These are phyloP conservation scores for Thamnophis elegans DNA, from an alignment of 2,797 vertebrate genomes.

Conservation along the genomic window DNA sequence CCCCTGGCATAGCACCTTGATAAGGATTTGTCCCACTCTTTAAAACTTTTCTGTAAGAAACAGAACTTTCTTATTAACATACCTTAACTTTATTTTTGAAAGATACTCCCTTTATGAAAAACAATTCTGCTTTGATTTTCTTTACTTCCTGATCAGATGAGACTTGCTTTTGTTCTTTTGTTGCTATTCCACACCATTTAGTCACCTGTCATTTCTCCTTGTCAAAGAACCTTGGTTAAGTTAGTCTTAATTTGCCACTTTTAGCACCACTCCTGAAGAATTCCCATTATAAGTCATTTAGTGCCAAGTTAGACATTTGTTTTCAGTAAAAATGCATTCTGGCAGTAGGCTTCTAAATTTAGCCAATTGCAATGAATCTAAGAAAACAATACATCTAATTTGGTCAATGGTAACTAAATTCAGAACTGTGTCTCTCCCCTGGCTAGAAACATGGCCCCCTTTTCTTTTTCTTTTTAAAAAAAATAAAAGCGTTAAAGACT, in stretches of 20 bases:
- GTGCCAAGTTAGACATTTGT: not conserved
- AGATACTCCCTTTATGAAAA: not conserved
- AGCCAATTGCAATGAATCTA: not conserved
- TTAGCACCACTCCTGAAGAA: not conserved
- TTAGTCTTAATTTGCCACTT: not conserved
- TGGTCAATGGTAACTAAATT: not conserved
- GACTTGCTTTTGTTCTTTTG: not conserved
- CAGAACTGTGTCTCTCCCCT: not conserved
- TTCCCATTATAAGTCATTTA: not conserved
- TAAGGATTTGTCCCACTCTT: not conserved
- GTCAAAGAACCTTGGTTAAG: not conserved
- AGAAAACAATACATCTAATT: not conserved
- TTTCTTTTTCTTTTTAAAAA: not conserved
- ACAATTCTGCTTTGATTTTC: not conserved
- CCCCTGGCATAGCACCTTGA: not conserved
- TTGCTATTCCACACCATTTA: not conserved
- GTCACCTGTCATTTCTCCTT: not conserved
- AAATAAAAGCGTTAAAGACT: not conserved
- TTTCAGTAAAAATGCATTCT: not conserved
- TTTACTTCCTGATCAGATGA: not conserved
- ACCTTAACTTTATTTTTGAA: not conserved
- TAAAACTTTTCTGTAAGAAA: not conserved
- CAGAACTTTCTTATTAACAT: slow-evolving; percentile 15
- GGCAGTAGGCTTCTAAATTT: not conserved
- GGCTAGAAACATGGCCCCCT: not conserved